Percentiles rank a stretch among this genome's conserved stretches.
These are phyloP conservation scores for Drosophila imparisetae DNA, from an alignment of 2,888 invertebrate genomes.

Conservation along the genomic window DNA sequence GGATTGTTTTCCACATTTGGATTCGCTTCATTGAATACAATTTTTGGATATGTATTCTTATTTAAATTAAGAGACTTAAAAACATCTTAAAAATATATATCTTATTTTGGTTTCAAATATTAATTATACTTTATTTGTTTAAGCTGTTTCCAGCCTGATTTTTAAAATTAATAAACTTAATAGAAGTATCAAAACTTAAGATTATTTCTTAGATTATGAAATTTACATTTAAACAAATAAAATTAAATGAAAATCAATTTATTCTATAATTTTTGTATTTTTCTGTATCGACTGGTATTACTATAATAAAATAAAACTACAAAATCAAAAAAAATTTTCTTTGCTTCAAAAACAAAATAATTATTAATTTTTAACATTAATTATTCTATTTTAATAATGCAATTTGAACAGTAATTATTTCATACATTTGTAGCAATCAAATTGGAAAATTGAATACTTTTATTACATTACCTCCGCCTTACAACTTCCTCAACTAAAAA, in stretches of 20 bases:
- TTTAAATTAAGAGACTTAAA: not conserved
- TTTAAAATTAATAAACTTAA: not conserved
- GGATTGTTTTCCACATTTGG: not conserved
- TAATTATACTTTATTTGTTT: not conserved
- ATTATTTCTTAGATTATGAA: not conserved
- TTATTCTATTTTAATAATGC: not conserved
- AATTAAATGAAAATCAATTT: not conserved
- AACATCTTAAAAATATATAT: not conserved
- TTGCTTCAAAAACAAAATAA: not conserved
- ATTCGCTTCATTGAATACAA: slow-evolving; percentile 11
- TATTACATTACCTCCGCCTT: not conserved
- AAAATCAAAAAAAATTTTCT: not conserved
- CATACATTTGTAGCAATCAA: not conserved
- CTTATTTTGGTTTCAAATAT: not conserved
- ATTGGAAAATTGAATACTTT: not conserved
- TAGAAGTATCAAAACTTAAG: not conserved
- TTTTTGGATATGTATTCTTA: slow-evolving; percentile 3
- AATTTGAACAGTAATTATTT: not conserved
- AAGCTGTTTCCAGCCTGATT: not conserved
- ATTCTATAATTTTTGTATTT: not conserved
- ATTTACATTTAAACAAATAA: too few species aligned
- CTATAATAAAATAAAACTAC: not conserved
- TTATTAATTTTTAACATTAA: not conserved
- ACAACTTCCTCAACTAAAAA: not conserved
- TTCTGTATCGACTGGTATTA: not conserved